phyloP scores from a whole-genome alignment of 2,797 vertebrate species.

The Morelia viridis region DNA sequence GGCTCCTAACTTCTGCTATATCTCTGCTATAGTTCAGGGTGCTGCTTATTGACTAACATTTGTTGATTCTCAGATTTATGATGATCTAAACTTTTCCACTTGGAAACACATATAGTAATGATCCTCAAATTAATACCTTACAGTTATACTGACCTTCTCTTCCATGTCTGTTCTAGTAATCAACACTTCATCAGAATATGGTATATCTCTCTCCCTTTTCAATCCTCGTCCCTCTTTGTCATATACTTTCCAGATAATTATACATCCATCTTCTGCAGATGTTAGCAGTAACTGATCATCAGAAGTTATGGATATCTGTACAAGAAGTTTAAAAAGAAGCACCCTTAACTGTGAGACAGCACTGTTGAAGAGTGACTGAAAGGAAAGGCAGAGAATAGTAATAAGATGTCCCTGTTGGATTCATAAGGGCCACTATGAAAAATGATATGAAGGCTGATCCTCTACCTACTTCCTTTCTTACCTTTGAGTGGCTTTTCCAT shows the following conservation, averaged over 20 bases:
- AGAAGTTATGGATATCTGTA: conserved; percentile 85
- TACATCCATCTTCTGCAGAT: conserved; percentile 83
- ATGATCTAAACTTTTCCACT: neutral
- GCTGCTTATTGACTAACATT: neutral
- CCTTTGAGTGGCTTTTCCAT: neutral
- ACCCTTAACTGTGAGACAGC: conserved; percentile 16
- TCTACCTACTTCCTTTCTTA: neutral
- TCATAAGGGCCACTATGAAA: neutral
- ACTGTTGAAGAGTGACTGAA: neutral
- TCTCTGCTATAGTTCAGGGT: neutral
- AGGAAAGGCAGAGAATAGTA: neutral
- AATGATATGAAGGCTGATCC: neutral
- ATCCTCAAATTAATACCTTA: neutral
- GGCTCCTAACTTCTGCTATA: neutral
- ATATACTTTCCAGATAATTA: conserved; percentile 87
- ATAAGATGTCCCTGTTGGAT: neutral
- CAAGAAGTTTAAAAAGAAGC: neutral
- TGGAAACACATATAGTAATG: neutral
- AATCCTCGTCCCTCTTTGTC: conserved; percentile 81
- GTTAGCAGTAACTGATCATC: conserved; percentile 89
- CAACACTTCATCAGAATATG: conserved; percentile 88
- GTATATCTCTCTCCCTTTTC: conserved; percentile 79
- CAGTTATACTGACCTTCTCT: conserved; percentile 81
- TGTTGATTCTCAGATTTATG: neutral
- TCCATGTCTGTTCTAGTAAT: conserved; percentile 90